Conservation (phyloP, 2,888 invertebrate genomes). For the Sturmia bella region DNA sequence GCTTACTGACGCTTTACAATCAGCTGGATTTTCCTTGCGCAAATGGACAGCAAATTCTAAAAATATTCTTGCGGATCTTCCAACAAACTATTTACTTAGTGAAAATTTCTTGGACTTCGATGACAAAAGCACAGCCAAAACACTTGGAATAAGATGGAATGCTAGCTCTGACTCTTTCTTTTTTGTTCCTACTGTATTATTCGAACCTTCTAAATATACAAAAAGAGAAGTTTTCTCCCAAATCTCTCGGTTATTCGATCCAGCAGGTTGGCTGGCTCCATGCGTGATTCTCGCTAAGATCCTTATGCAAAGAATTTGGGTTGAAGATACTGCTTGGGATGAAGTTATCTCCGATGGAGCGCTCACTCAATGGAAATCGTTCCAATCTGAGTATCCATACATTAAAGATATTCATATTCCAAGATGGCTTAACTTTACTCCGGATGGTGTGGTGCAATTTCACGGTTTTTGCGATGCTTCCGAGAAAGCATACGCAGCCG, state of each 20-base stretch:
- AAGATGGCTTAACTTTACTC: no score
- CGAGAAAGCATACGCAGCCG: background rate
- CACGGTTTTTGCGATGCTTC: no score
- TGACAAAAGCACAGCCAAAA: background rate
- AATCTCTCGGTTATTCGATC: background rate
- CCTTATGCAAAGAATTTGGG: no score
- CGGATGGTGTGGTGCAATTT: no score
- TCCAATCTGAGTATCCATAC: conserved; percentile 29
- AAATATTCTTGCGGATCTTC: background rate
- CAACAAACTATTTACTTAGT: no score
- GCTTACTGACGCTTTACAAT: no score
- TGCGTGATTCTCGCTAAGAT: background rate
- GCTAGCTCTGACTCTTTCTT: background rate
- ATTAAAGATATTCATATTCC: conserved; percentile 43
- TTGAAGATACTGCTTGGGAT: conserved; percentile 10
- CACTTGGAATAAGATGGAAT: background rate
- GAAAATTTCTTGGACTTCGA: conserved; percentile 22
- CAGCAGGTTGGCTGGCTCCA: background rate
- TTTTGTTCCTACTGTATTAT: no score
- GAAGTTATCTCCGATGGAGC: background rate
- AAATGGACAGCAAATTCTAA: conserved; percentile 6
- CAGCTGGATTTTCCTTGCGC: background rate
- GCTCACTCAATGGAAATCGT: conserved; percentile 37
- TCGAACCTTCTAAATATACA: background rate
- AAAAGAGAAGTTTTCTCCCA: background rate